Evolutionary conservation across 64 coral and sea anemone genomes (phyloP).

Genomic region (Orbicella faveolata): DNA sequence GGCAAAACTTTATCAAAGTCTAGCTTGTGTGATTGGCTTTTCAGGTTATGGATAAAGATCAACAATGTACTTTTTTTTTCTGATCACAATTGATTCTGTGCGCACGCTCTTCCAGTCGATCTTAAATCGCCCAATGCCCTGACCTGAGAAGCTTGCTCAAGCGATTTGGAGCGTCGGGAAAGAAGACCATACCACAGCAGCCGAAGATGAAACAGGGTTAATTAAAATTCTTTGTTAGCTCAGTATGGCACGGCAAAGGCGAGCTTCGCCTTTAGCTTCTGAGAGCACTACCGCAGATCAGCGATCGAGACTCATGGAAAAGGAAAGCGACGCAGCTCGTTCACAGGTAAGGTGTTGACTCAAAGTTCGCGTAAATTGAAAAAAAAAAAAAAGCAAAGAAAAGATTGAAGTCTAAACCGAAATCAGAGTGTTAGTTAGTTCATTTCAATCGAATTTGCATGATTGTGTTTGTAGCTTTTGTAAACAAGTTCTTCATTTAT

Average conservation of each 20-base stretch:
- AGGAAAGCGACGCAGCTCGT: neutral
- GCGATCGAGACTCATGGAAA: neutral
- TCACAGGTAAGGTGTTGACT: neutral
- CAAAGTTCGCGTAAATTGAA: neutral
- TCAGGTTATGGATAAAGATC: neutral
- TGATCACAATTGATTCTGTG: neutral
- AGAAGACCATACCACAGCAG: neutral
- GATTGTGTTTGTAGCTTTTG: neutral
- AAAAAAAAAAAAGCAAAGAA: neutral
- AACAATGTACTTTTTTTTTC: neutral
- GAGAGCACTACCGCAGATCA: neutral
- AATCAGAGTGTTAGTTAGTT: neutral
- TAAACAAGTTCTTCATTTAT: slow-evolving; percentile 20
- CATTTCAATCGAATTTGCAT: slow-evolving; percentile 29
- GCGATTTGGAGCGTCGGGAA: neutral
- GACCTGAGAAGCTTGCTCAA: neutral
- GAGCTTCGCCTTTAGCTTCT: neutral
- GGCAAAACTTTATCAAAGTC: neutral
- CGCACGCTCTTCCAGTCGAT: neutral
- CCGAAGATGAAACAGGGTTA: neutral
- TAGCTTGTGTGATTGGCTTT: slow-evolving; percentile 20
- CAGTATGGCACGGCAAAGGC: neutral
- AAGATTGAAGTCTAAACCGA: neutral
- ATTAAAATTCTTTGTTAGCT: neutral
- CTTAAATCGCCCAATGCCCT: neutral